Percentiles rank a stretch among this genome's conserved stretches.
phyloP scores from a whole-genome alignment of 2,797 vertebrate species.

The Gastrophryne carolinensis region DNA sequence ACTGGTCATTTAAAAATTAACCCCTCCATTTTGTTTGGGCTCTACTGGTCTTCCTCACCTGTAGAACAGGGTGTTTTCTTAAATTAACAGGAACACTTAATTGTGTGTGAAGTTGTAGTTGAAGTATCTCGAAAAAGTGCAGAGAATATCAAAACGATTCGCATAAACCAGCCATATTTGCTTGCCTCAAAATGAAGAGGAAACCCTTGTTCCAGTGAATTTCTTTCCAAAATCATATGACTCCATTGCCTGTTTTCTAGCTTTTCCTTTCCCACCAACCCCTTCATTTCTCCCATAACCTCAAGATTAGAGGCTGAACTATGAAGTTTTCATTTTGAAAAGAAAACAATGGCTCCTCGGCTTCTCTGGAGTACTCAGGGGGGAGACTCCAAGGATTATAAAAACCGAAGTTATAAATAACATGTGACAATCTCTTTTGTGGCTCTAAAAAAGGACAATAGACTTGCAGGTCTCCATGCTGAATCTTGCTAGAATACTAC shows the following conservation, averaged over 20 bases:
- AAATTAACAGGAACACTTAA: too few species aligned
- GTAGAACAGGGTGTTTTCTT: too few species aligned
- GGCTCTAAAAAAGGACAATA: constrained; percentile 26
- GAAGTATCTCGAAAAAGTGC: too few species aligned
- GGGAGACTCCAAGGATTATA: not conserved
- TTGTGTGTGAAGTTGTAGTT: too few species aligned
- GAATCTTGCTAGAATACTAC: constrained; percentile 13
- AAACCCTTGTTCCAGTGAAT: not conserved
- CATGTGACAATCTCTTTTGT: constrained; percentile 46
- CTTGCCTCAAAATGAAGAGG: not conserved
- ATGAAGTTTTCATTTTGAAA: not conserved
- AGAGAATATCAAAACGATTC: too few species aligned
- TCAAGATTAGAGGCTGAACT: not conserved
- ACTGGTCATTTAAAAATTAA: too few species aligned
- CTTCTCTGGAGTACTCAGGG: not conserved
- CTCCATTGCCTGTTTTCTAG: not conserved
- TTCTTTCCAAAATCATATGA: not conserved
- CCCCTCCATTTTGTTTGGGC: too few species aligned
- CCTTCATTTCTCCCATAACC: not conserved
- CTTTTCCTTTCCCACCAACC: not conserved
- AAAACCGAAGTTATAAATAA: constrained; percentile 37
- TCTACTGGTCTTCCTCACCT: too few species aligned
- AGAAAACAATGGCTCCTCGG: not conserved
- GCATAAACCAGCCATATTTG: too few species aligned
- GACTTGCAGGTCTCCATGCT: constrained; percentile 31